Evolutionary conservation across 2,797 vertebrate species (phyloP), one percentile per base, ranked within the genome.

Genomic region (Propithecus perrieri): DNA sequence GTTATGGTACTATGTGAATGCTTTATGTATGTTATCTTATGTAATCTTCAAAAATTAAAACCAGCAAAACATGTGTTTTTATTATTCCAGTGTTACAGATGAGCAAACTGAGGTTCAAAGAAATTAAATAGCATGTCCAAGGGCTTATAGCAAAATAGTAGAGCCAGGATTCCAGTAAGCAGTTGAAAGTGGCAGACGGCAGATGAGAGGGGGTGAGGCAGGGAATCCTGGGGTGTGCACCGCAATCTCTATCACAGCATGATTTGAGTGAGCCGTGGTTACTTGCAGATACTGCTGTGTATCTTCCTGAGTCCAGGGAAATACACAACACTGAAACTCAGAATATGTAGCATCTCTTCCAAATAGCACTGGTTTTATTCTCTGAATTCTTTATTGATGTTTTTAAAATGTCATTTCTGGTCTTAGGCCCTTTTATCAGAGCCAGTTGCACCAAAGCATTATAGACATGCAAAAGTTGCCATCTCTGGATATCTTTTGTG

Each of bases 41-140:
- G 2, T 67, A 61, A 57, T 92, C 38, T 96, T 81, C 74, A 94
- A 50, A 80, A 69, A 65, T 93, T 61, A 63, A 61, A 94, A n/a
- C 28, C 28, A 35, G 55, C 10, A 76, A 76, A 4, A 33, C 55
- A 4, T 69, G 1, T 92, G 38, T 53, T 89, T 89, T 96, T 75
- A 46, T 72, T 83, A 38, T 50, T 89, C 24, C 69, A 8, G 41
- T 94, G 89, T 87, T 61, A 41, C 28, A 92, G 53, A 88, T 85
- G 13, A 90, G 35, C 33, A 86, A 63, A 33, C 20, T 50, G 53
- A 94, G 41, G 35, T 85, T 76, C 33, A 75, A 72, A 84, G 55
- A 86, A 74, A 53, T 63, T 57, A 92, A 83, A 7, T 75, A 43
- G 9, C 38, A 5, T 55, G 30, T 22, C 53, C 4, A 33, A 55